phyloP scores from a whole-genome alignment of 37 sponge, comb jelly and placozoan species.

The Lycopodina hypogea region DNA sequence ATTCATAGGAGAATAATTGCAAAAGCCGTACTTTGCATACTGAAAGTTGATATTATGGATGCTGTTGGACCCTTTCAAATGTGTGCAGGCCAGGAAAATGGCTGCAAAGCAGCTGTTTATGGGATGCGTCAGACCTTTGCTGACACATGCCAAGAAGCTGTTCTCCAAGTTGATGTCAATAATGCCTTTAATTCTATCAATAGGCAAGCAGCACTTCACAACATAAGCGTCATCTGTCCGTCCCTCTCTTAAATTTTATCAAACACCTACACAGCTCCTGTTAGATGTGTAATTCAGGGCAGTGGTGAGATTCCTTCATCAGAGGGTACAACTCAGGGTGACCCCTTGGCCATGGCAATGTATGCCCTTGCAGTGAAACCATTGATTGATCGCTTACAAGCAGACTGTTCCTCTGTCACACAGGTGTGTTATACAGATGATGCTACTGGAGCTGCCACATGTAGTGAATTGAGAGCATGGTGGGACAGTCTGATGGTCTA shows the following conservation, averaged over 20 bases:
- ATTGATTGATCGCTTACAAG: conserved; percentile 6
- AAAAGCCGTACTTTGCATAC: conserved; percentile 29
- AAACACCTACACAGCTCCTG: conserved; percentile 19
- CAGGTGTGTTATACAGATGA: conserved; percentile 68
- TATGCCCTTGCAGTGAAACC: conserved; percentile 38
- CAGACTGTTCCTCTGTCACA: not conserved
- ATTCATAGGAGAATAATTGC: conserved; percentile 37
- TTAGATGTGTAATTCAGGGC: not conserved
- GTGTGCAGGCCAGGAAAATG: conserved; percentile 51
- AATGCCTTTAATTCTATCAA: conserved; percentile 67
- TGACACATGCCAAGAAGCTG: conserved; percentile 21
- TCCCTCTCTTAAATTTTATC: conserved; percentile 4
- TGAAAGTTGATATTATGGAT: conserved; percentile 11
- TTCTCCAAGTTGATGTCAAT: conserved; percentile 54
- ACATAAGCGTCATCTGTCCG: conserved; percentile 28
- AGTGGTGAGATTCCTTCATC: conserved; percentile 1
- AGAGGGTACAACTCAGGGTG: conserved; percentile 48
- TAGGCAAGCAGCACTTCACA: conserved; percentile 37
- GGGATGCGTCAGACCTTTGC: conserved; percentile 9
- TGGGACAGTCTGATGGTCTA: conserved; percentile 14
- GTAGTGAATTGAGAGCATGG: conserved; percentile 11
- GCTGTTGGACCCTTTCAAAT: conserved; percentile 56
- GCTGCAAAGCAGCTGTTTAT: conserved; percentile 51
- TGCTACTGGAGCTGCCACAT: conserved; percentile 27
- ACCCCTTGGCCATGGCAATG: conserved; percentile 57